Base-by-base conservation (phyloP, 2,888 invertebrate species). In the Margaritifera margaritifera region DNA sequence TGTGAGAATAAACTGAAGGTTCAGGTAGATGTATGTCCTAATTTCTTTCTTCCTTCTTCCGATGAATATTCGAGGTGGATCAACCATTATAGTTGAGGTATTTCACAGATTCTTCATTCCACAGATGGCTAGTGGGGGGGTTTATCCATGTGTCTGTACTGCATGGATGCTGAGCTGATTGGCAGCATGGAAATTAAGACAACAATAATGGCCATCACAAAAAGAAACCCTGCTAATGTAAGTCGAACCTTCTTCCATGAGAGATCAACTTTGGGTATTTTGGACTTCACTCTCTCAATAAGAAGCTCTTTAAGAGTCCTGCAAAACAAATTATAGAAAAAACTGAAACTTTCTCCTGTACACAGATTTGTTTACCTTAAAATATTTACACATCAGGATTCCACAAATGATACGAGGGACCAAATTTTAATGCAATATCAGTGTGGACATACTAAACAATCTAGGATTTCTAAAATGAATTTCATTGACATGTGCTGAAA, bases 171-270 rank as follows among this genome's bases (percentile, higher is more conserved):
- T 15, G 75, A 68, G 15, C 80, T 73, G 4, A 75, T 69, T 0
- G 84, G 84, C 24, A 83, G 71, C 27, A 85, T 70, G 53, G 82
- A 81, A 24, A 83, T 62, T 53, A 85, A 71, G 52, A 83, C 77
- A 61, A 81, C 83, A 31, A 77, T 60, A 11, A 83, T 57, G 0
- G 82, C 85, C 75, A 85, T 79, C 54, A 82, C 70, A 59, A 83
- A 75, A 58, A 84, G 79, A 66, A 83, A 78, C 60, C 82, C 80
- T 8, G 82, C 83, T 67, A 83, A 68, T 11, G 80, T 79, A 64
- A 82, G 62, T n/a, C 85, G 74, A 19, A 85, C 71, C 53, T 80
- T 73, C 73, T 81, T 80, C 58, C 83, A 75, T 5, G 80, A 76
- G 2, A 78, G 76, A 54, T 77, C 79, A 71, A 80, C 74, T 62